A percentile compares a stretch with the other conserved stretches of the same genome.
Evolutionary conservation across 2,888 invertebrate species (phyloP).

Genomic region (Tiphia femorata): DNA sequence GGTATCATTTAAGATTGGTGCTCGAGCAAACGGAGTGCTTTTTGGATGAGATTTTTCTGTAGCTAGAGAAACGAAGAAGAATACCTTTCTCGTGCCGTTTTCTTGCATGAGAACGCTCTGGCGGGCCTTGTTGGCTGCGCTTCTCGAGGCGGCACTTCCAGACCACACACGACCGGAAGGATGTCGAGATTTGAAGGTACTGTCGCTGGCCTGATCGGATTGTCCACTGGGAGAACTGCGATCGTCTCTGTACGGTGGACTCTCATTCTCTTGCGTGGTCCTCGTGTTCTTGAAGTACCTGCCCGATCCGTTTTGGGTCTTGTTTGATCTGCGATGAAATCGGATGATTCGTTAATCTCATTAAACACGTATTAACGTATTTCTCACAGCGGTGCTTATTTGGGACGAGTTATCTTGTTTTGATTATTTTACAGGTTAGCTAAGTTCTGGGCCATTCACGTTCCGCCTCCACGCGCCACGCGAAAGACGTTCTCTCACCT

Average conservation of each 20-base stretch:
- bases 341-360: too few relatives aligned
- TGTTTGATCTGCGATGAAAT: constrained; percentile 41
- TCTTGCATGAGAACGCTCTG: constrained; percentile 62
- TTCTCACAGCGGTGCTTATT: too few relatives aligned
- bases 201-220: constrained; percentile 77
- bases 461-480: too few relatives aligned
- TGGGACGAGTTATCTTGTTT: too few relatives aligned
- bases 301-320: constrained; percentile 49
- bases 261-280: constrained; percentile 48
- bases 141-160: constrained; percentile 55
- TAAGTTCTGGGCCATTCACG: too few relatives aligned
- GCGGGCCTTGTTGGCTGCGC: constrained; percentile 56
- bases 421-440: too few relatives aligned
- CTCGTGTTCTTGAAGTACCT: constrained; percentile 56
- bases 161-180: constrained; percentile 59
- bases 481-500: too few relatives aligned
- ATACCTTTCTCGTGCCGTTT: constrained; percentile 55
- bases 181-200: constrained; percentile 62
- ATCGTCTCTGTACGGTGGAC: constrained; percentile 72
- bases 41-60: too few relatives aligned
- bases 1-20: neutral
- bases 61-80: too few relatives aligned
- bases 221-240: constrained; percentile 89
- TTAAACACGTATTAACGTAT: too few relatives aligned
- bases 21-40: too few relatives aligned